Evolutionary conservation across 2,797 vertebrate species (phyloP).

Genomic region (Leptodactylus fallax): DNA sequence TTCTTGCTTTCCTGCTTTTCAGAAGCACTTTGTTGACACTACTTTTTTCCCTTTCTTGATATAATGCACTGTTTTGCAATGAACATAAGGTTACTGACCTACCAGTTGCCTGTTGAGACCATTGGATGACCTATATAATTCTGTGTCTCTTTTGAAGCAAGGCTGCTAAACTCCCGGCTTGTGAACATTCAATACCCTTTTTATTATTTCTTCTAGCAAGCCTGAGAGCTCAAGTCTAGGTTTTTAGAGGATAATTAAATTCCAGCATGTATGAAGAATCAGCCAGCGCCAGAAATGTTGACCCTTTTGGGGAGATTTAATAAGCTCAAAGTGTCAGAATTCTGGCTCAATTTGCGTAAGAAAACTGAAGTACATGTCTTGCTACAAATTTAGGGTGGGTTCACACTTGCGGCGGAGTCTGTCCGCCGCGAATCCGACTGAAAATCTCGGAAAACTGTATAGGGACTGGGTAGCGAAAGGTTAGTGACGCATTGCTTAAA

Average conservation of each 20-base stretch:
- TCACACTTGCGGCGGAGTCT: too few relatives aligned
- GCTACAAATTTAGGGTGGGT: too few relatives aligned
- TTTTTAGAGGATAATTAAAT: not conserved
- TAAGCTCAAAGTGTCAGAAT: too few relatives aligned
- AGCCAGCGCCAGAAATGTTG: not conserved
- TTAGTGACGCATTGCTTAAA: too few relatives aligned
- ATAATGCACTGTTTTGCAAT: constrained; percentile 27
- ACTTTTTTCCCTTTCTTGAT: not conserved
- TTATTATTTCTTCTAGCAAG: constrained; percentile 18
- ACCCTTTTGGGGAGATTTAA: too few relatives aligned
- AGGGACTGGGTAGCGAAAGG: too few relatives aligned
- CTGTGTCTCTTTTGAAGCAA: constrained; percentile 15
- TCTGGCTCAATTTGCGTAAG: too few relatives aligned
- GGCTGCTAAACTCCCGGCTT: not conserved
- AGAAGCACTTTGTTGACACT: not conserved
- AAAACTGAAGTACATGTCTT: too few relatives aligned
- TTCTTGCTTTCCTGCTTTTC: constrained; percentile 16
- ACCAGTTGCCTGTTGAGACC: constrained; percentile 15
- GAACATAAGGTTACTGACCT: constrained; percentile 33
- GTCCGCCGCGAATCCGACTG: too few relatives aligned
- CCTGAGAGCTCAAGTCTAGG: not conserved
- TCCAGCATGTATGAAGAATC: not conserved
- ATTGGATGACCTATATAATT: constrained; percentile 9
- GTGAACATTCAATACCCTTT: constrained; percentile 19
- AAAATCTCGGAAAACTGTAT: too few relatives aligned